Base-by-base conservation (phyloP, 2,888 invertebrate genomes). In the Cyclophora punctaria region DNA sequence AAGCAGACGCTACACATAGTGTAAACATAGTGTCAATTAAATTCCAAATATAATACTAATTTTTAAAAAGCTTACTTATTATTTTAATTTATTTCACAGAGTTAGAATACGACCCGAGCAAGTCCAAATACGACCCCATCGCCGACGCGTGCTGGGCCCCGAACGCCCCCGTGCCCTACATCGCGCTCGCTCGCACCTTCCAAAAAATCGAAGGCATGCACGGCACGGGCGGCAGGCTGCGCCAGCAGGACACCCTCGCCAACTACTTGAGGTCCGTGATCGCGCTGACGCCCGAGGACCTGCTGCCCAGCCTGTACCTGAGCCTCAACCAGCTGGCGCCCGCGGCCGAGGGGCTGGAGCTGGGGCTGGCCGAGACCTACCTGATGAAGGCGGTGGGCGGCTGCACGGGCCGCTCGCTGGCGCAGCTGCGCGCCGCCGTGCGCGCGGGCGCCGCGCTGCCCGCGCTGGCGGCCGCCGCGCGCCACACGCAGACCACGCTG, bases 321-420 rank as follows among this genome's bases (percentile, higher is more conserved):
- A 98, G 98, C 69, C 90, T 99, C n/a, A 99, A 99, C 81, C 95
- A 96, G 79, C 85, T 99, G 45, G 98, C 97, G 0, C 99, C 99
- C 0, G 96, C 98, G 0, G 98, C 98, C 76, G 96, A 98, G 34
- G 80, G 82, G 46, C 52, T 89, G 56, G 89, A 89, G 57, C 62
- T 89, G 80, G 98, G 97, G 86, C 73, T 75, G 71, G 99, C 99
- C 0, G 99, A 99, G 71, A 95, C 94, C 0, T 94, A 95, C 59
- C 87, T 99, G 47, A 96, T 98, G 93, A 98, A 98, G 88, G 97
- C 98, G 0, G 94, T 99, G 46, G 96, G 96, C 0, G 94, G 94
- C 73, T 93, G 95, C 53, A 97, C 97, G 3, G 97, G 97, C 0
- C 91, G 97, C 54, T 92, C 94, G 44, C 75, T 96, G 59, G 93